Base-by-base conservation (phyloP, 2,113 vertebrate genomes). In the Alexandromys fortis region DNA sequence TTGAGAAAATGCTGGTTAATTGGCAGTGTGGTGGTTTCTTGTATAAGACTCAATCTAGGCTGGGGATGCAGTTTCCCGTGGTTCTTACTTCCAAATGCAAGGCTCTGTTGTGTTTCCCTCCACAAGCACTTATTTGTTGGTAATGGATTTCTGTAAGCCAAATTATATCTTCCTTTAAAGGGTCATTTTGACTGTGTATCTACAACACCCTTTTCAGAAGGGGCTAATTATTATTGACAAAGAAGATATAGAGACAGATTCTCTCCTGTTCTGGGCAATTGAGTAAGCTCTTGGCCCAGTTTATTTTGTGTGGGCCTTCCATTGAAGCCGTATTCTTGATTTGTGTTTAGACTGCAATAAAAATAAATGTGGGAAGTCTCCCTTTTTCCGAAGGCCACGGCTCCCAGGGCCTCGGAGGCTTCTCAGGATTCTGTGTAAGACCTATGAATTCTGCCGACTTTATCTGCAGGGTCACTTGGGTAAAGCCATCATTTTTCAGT, bases 201-300 rank as follows among this genome's bases (percentile, higher is more conserved):
- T 97, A 81, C 61, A 97, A 90, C 28, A 96, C 16, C 65, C 45
- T 89, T 96, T 97, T 91, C 65, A 97, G 94, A 94, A 94, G 94
- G 68, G 94, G 58, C 97, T 97, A 97, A 97, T 98, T 96, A 95
- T 97, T 96, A 96, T 97, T 87, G 96, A 95, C 92, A 97, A 78
- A 73, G 38, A 94, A 95, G 78, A 58, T 68, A 86, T n/a, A 94
- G n/a, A 96, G 93, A 95, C 35, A 92, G 72, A 79, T 49, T 94
- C n/a, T 77, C 12, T 85, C 33, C 52, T 55, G 10, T 93, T 94
- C 68, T 93, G 88, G 63, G 49, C 92, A 97, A 89, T 52, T 89
- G 93, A 91, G 78, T 95, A 83, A 91, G 19, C 45, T 89, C 83
- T 96, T 67, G 49, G 86, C 58, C 68, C 70, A 24, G 33, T 94